Evolutionary conservation across 1,140 invertebrate genomes (phyloP), one percentile per base, ranked within the genome.

Genomic region (Parasteatoda tepidariorum): DNA sequence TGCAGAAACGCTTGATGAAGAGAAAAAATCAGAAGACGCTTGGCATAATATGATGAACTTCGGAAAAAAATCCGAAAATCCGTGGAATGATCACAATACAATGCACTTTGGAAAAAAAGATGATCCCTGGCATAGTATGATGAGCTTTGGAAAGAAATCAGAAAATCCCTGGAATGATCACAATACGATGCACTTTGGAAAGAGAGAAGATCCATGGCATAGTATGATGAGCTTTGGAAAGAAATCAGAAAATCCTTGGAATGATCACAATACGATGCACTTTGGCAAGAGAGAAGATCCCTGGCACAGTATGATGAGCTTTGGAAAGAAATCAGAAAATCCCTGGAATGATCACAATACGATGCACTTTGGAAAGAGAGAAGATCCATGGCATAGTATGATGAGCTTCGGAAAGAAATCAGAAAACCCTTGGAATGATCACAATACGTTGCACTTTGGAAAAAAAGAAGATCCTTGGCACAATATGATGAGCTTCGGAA

Each of bases 171-270:
- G 57, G 71, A 38, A 71, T 15, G 41, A 71, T 4, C 68, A 71
- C n/a, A 9, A 33, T 31, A 61, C 30, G 6, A 33, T 74, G 28
- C 71, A 61, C 26, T 74, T 59, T 33, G 71, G 54, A 9, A 74
- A 74, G 26, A 74, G 71, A 38, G 22, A 74, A 61, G 71, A 68
- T 41, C 66, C 66, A 6, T 68, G 66, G 66, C 66, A 38, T 24
- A 70, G 38, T 70, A 70, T 54, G 68, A 74, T 74, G 71, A 59
- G 54, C 26, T 74, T 74, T 38, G 71, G 54, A 22, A 74, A 74
- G 38, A 31, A 61, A n/a, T 34, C 30, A 2, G 26, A 55, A n/a
- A 26, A 71, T n/a, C 1, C 26, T 0, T 28, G 24, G 26, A 41
- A 54, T n/a, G 24, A 9, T 71, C 41, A 24, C 28, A 30, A 31